Percentiles rank a stretch among this genome's conserved stretches.
Conservation (phyloP, 2,113 vertebrate species). For the Cebus imitator region DNA sequence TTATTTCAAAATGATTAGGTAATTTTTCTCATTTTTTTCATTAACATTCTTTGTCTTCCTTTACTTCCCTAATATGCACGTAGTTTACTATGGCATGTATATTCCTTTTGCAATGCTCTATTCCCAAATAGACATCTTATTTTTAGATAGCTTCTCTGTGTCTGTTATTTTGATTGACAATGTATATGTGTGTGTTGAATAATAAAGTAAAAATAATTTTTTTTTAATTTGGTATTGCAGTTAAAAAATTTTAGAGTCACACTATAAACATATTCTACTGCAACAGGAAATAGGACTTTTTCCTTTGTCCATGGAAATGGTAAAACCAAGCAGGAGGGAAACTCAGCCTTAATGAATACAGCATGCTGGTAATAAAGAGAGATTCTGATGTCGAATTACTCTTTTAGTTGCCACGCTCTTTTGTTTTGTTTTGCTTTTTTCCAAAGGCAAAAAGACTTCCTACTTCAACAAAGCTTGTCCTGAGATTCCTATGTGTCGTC, state of each 20-base stretch:
- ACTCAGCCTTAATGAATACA: not conserved
- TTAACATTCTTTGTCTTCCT: not conserved
- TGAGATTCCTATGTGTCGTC: conserved; percentile 50
- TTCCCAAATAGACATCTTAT: not conserved
- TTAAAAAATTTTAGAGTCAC: not conserved
- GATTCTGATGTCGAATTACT: not conserved
- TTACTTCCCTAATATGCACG: not conserved
- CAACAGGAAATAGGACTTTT: not conserved
- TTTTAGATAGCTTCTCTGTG: not conserved
- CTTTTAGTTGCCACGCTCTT: not conserved
- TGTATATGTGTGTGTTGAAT: not conserved
- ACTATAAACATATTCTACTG: not conserved
- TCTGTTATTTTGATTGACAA: not conserved
- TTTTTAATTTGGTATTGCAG: not conserved
- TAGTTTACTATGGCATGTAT: not conserved
- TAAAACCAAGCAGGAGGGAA: not conserved
- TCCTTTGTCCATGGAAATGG: not conserved
- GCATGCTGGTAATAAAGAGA: not conserved
- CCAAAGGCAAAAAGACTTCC: not conserved
- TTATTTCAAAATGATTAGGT: not conserved
- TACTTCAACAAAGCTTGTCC: not conserved
- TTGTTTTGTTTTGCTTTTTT: not conserved
- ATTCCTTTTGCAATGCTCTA: not conserved
- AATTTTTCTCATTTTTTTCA: not conserved
- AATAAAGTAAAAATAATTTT: not conserved